These are phyloP conservation scores for Gnathonemus longibarbis DNA, from an alignment of 2,113 vertebrate genomes.

Conservation along the genomic window DNA sequence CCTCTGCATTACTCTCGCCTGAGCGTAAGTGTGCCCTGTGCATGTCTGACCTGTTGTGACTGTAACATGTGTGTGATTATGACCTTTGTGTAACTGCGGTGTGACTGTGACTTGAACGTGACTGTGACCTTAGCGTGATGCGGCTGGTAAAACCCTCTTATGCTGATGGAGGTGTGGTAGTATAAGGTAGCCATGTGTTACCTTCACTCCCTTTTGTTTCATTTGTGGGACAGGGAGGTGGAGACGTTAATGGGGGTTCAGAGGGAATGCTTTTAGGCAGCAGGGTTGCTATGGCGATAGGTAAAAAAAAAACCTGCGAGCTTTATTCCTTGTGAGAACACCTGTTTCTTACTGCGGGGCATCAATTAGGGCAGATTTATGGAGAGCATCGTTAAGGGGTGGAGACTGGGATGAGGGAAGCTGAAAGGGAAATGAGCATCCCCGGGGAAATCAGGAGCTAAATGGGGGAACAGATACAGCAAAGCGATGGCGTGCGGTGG, in stretches of 20 bases:
- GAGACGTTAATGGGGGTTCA: constrained; percentile 26
- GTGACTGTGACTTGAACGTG: background rate
- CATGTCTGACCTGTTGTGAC: background rate
- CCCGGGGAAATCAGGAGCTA: constrained; percentile 49
- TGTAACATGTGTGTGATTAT: background rate
- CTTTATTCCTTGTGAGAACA: constrained; percentile 41
- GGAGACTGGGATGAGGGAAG: constrained; percentile 45
- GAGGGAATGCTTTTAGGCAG: constrained; percentile 21
- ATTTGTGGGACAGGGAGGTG: background rate
- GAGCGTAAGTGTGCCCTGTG: background rate
- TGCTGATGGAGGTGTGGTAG: background rate
- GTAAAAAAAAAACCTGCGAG: constrained; percentile 15
- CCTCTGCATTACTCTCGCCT: background rate
- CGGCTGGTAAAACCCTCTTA: background rate
- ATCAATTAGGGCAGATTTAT: constrained; percentile 46
- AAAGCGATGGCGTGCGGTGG: background rate
- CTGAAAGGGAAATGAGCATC: constrained; percentile 44
- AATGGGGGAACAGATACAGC: constrained; percentile 12
- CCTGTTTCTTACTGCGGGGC: constrained; percentile 41
- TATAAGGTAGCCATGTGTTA: background rate
- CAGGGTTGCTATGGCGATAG: constrained; percentile 43
- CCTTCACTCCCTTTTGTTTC: background rate
- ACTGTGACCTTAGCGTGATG: background rate
- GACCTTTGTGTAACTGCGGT: background rate
- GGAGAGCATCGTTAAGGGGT: constrained; percentile 50